These are phyloP conservation scores for Falcunculus frontatus DNA, from an alignment of 2,113 vertebrate genomes.

Conservation along the genomic window DNA sequence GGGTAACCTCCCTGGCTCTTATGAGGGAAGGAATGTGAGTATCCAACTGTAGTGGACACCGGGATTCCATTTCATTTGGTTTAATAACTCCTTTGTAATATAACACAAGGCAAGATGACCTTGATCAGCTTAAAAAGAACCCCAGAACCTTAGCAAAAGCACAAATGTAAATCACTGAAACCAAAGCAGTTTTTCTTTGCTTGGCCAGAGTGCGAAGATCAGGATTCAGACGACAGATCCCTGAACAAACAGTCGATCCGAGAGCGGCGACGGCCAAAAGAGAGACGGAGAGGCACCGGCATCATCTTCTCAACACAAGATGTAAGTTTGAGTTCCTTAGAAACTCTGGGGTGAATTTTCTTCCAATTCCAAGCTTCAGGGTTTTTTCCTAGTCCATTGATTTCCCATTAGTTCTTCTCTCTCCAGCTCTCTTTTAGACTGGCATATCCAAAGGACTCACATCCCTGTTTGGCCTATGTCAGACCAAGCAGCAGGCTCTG, in stretches of 20 bases:
- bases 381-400: neutral
- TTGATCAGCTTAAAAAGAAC: neutral
- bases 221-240: slow-evolving; percentile 67
- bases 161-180: neutral
- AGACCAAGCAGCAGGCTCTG: neutral
- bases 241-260: slow-evolving; percentile 51
- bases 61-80: neutral
- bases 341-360: neutral
- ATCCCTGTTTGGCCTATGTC: neutral
- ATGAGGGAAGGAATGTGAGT: neutral
- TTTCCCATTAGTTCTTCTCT: neutral
- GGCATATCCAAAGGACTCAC: neutral
- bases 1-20: neutral
- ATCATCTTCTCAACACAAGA: slow-evolving; percentile 72
- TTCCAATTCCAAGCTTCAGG: neutral
- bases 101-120: neutral
- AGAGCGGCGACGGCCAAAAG: slow-evolving; percentile 68
- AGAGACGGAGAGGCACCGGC: slow-evolving; percentile 64
- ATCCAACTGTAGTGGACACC: neutral
- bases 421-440: neutral
- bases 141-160: neutral
- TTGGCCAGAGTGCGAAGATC: slow-evolving; percentile 73
- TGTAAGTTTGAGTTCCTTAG: slow-evolving; percentile 62
- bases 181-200: slow-evolving; percentile 50
- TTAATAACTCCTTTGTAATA: neutral